phyloP scores from a whole-genome alignment of 2,888 invertebrate species.

The Athalia cordata region DNA sequence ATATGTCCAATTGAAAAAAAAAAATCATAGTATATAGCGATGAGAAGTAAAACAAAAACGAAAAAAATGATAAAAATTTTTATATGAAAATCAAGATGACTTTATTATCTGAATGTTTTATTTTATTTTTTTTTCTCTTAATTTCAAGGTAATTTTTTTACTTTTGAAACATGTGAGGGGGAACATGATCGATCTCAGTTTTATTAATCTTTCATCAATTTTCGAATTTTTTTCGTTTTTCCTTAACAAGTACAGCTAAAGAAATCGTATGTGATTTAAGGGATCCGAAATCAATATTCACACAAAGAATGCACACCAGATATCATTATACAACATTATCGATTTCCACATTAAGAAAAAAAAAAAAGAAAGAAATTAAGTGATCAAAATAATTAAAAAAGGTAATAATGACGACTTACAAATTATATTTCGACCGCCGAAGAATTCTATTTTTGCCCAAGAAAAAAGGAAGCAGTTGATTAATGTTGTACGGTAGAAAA shows the following conservation, averaged over 20 bases:
- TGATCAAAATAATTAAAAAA: conserved; percentile 60
- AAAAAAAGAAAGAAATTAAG: conserved; percentile 47
- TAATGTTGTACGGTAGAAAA: too few species aligned
- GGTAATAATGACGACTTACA: conserved; percentile 34
- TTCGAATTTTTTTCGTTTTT: neutral
- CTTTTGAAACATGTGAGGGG: neutral
- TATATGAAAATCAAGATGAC: conserved; percentile 8
- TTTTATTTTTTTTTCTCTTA: neutral
- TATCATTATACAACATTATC: too few species aligned
- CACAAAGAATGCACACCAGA: too few species aligned
- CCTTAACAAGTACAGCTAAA: too few species aligned
- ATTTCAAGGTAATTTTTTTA: neutral
- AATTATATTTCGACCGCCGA: conserved; percentile 13
- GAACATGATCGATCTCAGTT: neutral
- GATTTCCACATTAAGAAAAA: conserved; percentile 44
- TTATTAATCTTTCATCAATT: conserved; percentile 25
- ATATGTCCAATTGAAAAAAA: conserved; percentile 68
- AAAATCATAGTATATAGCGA: neutral
- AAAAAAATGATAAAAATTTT: conserved; percentile 24
- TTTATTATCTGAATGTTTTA: conserved; percentile 35
- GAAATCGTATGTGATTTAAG: too few species aligned
- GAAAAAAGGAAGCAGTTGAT: conserved; percentile 2
- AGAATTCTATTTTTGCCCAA: neutral
- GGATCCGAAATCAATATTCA: too few species aligned
- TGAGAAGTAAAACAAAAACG: neutral